Conservation (phyloP, 2,113 vertebrate genomes). For the Megaceryle torquata region DNA sequence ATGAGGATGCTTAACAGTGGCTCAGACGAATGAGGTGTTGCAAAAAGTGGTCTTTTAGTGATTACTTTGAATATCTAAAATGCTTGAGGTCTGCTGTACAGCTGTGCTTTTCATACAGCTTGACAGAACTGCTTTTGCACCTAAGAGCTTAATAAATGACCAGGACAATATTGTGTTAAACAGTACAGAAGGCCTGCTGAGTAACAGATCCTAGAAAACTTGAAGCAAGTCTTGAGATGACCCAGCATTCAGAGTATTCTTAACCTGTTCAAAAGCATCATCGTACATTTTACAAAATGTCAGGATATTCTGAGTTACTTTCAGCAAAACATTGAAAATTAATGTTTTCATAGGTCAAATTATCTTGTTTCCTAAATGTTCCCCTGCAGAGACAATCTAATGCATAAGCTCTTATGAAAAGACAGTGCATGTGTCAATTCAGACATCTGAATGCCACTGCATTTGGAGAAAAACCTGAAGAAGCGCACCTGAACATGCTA, state of each 20-base stretch:
- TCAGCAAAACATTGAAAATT: not conserved
- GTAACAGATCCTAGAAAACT: not conserved
- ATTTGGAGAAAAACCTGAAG: not conserved
- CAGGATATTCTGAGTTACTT: not conserved
- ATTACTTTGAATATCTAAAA: not conserved
- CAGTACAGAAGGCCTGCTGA: not conserved
- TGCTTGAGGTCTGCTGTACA: not conserved
- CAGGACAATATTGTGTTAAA: not conserved
- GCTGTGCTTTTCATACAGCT: not conserved
- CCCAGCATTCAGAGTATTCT: not conserved
- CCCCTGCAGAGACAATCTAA: not conserved
- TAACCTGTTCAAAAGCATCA: not conserved
- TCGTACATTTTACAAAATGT: not conserved
- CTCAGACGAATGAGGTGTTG: not conserved
- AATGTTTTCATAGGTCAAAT: not conserved
- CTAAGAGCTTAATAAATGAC: not conserved
- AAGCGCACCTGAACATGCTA: not conserved
- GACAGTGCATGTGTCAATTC: not conserved
- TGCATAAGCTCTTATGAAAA: not conserved
- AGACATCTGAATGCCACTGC: not conserved
- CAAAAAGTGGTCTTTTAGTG: not conserved
- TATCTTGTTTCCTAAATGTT: not conserved
- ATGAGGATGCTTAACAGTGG: not conserved
- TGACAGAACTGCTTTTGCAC: not conserved
- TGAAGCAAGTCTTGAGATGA: not conserved